Conservation (phyloP, 2,797 vertebrate genomes). For the Lerista edwardsae region DNA sequence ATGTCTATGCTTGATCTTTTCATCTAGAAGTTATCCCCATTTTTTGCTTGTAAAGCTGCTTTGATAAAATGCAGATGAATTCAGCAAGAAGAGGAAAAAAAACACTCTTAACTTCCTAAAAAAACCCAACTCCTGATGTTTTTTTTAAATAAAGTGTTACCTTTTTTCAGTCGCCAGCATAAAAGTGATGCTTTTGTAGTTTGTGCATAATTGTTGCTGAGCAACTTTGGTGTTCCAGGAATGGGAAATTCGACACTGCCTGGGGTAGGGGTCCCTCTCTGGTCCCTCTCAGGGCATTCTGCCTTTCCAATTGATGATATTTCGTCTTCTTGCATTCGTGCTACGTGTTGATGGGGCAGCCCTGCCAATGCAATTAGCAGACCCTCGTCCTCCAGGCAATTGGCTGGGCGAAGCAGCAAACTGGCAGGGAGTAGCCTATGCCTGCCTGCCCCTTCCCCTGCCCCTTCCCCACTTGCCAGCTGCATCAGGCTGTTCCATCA, state of each 20-base stretch:
- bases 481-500: too few relatives aligned
- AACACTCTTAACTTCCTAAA: not conserved
- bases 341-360: too few relatives aligned
- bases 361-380: too few relatives aligned
- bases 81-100: constrained; percentile 38
- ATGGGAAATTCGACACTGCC: not conserved
- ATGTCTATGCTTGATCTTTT: constrained; percentile 31
- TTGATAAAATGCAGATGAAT: constrained; percentile 43
- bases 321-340: not conserved
- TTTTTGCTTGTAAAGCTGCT: constrained; percentile 34
- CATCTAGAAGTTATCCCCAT: constrained; percentile 20
- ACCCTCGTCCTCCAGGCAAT: too few relatives aligned
- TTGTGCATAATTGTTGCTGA: not conserved
- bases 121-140: not conserved
- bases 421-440: too few relatives aligned
- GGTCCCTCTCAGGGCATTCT: not conserved
- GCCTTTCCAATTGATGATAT: not conserved
- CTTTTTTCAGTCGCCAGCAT: not conserved
- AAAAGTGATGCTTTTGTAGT: not conserved
- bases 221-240: not conserved
- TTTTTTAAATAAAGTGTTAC: constrained; percentile 27
- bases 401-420: too few relatives aligned
- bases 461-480: too few relatives aligned
- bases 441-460: too few relatives aligned
- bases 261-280: not conserved